Conservation (phyloP, 2,888 invertebrate species). For the Monochamus alternatus region DNA sequence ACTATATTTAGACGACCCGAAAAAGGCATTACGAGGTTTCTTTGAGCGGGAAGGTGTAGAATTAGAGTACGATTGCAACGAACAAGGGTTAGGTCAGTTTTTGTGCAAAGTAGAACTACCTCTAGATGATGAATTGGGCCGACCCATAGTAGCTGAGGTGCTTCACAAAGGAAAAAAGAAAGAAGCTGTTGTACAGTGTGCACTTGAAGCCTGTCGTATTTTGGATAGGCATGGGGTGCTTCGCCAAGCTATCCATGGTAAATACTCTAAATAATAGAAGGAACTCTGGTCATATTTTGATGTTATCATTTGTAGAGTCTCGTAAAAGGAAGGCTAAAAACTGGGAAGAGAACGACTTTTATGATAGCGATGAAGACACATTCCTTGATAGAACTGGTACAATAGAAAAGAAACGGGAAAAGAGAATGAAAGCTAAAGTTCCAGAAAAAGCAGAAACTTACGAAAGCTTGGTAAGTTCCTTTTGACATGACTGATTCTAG, state of each 20-base stretch:
- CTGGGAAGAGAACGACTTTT: slow-evolving; percentile 92
- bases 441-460: slow-evolving; percentile 78
- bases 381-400: slow-evolving; percentile 96
- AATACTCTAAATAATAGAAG: not conserved
- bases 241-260: slow-evolving; percentile 89
- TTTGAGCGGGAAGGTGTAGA: slow-evolving; percentile 94
- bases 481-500: not conserved
- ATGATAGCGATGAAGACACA: slow-evolving; percentile 96
- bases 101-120: slow-evolving; percentile 89
- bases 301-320: slow-evolving; percentile 75
- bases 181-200: slow-evolving; percentile 93
- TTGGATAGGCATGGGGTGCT: slow-evolving; percentile 91
- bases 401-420: slow-evolving; percentile 88
- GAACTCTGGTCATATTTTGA: slow-evolving; percentile 1
- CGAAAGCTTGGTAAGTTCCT: slow-evolving; percentile 75
- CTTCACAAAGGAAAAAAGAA: slow-evolving; percentile 94
- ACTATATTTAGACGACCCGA: slow-evolving; percentile 93
- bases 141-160: slow-evolving; percentile 87
- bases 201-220: slow-evolving; percentile 94
- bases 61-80: slow-evolving; percentile 89
- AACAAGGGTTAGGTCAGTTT: slow-evolving; percentile 89
- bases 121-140: slow-evolving; percentile 83
- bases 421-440: slow-evolving; percentile 80
- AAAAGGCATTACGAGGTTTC: slow-evolving; percentile 93
- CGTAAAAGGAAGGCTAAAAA: slow-evolving; percentile 85